Evolutionary conservation across 2,113 vertebrate species (phyloP).

Genomic region (Aptenodytes patagonicus): DNA sequence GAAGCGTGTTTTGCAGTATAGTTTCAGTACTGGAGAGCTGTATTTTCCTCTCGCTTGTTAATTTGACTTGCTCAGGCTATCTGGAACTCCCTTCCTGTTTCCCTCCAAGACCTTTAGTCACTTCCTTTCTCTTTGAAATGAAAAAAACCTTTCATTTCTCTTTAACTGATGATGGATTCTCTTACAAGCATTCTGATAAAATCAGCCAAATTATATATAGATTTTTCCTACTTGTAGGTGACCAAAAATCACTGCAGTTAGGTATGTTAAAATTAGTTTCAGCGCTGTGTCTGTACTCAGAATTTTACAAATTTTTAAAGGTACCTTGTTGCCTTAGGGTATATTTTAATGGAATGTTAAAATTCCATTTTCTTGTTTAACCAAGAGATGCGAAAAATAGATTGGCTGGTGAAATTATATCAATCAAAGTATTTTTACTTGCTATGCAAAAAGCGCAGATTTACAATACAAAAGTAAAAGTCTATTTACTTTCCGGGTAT

Average conservation of each 20-base stretch:
- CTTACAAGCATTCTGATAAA: conserved; percentile 24
- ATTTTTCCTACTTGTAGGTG: not conserved
- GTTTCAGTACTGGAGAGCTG: not conserved
- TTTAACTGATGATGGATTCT: not conserved
- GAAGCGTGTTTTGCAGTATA: not conserved
- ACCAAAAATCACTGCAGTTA: not conserved
- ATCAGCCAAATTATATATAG: not conserved
- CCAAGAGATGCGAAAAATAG: not conserved
- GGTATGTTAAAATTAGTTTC: not conserved
- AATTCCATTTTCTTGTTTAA: not conserved
- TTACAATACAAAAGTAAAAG: not conserved
- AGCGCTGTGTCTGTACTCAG: not conserved
- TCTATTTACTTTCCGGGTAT: not conserved
- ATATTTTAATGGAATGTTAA: not conserved
- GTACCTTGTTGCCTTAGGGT: not conserved
- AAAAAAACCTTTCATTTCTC: conserved; percentile 10
- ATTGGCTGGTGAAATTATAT: not conserved
- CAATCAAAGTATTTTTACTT: not conserved
- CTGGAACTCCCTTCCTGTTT: conserved; percentile 55
- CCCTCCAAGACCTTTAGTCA: conserved; percentile 46
- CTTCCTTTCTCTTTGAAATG: conserved; percentile 43
- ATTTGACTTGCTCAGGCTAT: not conserved
- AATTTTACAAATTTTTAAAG: not conserved
- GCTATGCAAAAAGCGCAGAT: not conserved
- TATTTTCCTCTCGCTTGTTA: not conserved